Evolutionary conservation across 1,140 invertebrate species (phyloP).

Genomic region (Drosophila subobscura): DNA sequence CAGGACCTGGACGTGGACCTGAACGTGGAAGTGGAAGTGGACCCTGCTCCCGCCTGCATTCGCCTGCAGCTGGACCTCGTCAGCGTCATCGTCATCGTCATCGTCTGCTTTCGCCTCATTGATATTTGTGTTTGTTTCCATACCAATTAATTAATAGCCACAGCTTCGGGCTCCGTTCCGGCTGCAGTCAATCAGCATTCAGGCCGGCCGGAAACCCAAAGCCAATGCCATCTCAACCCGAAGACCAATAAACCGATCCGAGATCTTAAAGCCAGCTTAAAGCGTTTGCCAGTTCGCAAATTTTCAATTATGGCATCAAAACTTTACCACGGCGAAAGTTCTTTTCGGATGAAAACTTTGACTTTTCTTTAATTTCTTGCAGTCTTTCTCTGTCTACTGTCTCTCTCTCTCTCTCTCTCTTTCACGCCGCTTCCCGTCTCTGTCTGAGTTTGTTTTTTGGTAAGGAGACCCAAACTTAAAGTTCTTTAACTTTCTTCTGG

Average conservation of each 20-base stretch:
- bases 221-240: too few species aligned
- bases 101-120: slow-evolving; percentile 9
- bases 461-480: slow-evolving; percentile 32
- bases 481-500: slow-evolving; percentile 28
- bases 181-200: slow-evolving; percentile 2
- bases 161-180: background rate
- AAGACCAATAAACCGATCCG: too few species aligned
- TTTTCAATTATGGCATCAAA: slow-evolving; percentile 55
- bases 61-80: slow-evolving; percentile 26
- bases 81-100: slow-evolving; percentile 17
- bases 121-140: slow-evolving; percentile 38
- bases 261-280: slow-evolving; percentile 16
- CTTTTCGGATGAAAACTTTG: slow-evolving; percentile 43
- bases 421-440: slow-evolving; percentile 7
- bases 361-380: slow-evolving; percentile 52
- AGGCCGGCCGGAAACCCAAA: too few species aligned
- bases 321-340: slow-evolving; percentile 53
- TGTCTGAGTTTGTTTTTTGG: slow-evolving; percentile 32
- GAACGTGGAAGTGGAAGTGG: too few species aligned
- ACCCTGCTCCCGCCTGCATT: slow-evolving; percentile 26
- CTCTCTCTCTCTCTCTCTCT: background rate
- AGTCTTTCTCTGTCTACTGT: background rate
- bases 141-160: slow-evolving; percentile 65
- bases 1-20: too few species aligned
- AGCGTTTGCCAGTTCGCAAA: slow-evolving; percentile 18